Evolutionary conservation across 1,140 invertebrate species (phyloP), one percentile per base, ranked within the genome.

Genomic region (Drosophila ananassae): DNA sequence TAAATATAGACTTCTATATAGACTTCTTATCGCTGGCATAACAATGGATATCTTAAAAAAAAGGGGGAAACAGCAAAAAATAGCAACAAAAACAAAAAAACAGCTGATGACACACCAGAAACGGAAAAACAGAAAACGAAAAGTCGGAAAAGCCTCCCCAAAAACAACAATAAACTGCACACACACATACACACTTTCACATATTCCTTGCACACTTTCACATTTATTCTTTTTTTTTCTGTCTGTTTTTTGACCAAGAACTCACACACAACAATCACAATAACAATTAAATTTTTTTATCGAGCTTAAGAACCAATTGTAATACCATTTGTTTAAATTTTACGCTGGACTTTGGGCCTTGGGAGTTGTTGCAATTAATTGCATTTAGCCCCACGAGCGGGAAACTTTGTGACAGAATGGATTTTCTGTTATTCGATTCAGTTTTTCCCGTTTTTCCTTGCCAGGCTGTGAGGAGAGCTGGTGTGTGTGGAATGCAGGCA

Each of bases 301-400:
- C 5, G 41, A 0, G 2, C 10, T 7, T 9, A 10, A 47, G 44
- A 52, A 44, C 30, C 30, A 61, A 61, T 59, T 25, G 37, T 28
- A 59, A 51, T 85, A 85, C 81, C 81, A 85, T 85, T 85, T 87
- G 81, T 81, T 85, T 87, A 78, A 75, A 67, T 87, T 80, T 78
- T 63, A 30, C 13, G 41, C 51, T 59, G 55, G 32, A 55, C 56
- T 56, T 30, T 44, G 30, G 48, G 67, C 30, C 21, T 28, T 21
- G 51, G 51, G 56, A 51, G 53, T 47, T 52, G 9, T 59, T 53
- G n/a, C 50, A 25, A 58, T 51, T 32, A 62, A 28, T 64, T 57
- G 37, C 61, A 62, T 56, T 46, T 48, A 52, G 13, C 17, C 59
- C 25, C 56, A 52, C 32, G 55, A 50, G 46, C 37, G 28, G 51